Evolutionary conservation across 2,113 vertebrate genomes (phyloP).

Genomic region (Rallus limicola): DNA sequence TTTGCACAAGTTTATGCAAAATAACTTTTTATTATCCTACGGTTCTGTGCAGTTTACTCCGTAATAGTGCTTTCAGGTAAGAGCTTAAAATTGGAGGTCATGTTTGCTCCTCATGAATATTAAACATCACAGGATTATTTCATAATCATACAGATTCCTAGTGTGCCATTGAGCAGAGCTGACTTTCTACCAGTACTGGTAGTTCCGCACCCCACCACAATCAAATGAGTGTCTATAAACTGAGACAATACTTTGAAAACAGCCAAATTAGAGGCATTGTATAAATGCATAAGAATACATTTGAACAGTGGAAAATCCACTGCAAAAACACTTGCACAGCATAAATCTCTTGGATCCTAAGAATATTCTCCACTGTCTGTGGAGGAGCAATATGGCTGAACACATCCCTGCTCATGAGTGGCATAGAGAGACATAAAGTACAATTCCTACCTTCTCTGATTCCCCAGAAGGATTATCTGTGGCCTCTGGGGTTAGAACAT

Average conservation of each 20-base stretch:
- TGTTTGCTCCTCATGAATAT: constrained; percentile 51
- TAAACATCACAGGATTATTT: constrained; percentile 43
- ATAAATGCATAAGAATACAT: background rate
- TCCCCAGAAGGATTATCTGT: background rate
- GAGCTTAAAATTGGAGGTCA: constrained; percentile 33
- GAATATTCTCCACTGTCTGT: background rate
- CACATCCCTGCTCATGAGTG: background rate
- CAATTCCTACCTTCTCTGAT: background rate
- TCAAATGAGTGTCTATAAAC: background rate
- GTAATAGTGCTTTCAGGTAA: constrained; percentile 24
- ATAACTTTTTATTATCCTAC: constrained; percentile 26
- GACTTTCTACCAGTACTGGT: background rate
- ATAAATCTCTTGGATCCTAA: background rate
- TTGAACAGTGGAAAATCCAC: background rate
- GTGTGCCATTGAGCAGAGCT: background rate
- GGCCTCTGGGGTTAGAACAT: background rate
- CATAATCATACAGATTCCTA: background rate
- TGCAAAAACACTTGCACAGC: background rate
- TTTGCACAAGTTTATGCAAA: constrained; percentile 35
- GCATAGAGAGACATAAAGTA: background rate
- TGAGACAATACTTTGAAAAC: constrained; percentile 23
- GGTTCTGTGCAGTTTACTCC: constrained; percentile 1
- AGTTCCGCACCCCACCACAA: background rate
- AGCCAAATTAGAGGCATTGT: background rate
- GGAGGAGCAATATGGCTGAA: background rate